Evolutionary conservation across 2,888 invertebrate species (phyloP).

Genomic region (Drosophila demipolita): DNA sequence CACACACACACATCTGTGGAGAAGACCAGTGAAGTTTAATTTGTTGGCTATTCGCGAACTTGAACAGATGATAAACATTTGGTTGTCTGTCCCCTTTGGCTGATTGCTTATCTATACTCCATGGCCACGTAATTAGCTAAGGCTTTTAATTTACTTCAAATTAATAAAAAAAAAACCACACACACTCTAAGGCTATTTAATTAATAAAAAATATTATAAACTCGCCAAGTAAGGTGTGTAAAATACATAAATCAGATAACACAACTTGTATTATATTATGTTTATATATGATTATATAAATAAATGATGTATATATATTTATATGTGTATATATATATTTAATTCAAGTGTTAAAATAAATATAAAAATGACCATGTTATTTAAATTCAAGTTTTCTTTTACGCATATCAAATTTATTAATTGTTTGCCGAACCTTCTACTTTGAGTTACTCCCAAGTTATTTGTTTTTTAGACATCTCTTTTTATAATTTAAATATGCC

Average conservation of each 20-base stretch:
- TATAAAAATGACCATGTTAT: background rate
- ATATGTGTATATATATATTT: too few relatives aligned
- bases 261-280: background rate
- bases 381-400: background rate
- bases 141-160: background rate
- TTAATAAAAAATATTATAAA: background rate
- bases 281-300: background rate
- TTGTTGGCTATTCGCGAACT: conserved; percentile 13
- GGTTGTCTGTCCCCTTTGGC: conserved; percentile 2
- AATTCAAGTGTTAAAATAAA: too few relatives aligned
- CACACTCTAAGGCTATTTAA: background rate
- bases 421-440: background rate
- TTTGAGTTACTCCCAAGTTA: background rate
- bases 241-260: background rate
- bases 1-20: background rate
- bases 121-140: conserved; percentile 14
- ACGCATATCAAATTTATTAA: background rate
- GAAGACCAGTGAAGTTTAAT: conserved; percentile 7
- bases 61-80: conserved; percentile 13
- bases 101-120: conserved; percentile 23
- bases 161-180: background rate
- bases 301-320: too few relatives aligned
- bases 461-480: background rate
- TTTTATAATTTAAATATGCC: background rate
- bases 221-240: background rate